Percentiles rank a stretch among this genome's conserved stretches.
These are phyloP conservation scores for Azorinus chamasolen DNA, from an alignment of 2,888 invertebrate genomes.

Conservation along the genomic window DNA sequence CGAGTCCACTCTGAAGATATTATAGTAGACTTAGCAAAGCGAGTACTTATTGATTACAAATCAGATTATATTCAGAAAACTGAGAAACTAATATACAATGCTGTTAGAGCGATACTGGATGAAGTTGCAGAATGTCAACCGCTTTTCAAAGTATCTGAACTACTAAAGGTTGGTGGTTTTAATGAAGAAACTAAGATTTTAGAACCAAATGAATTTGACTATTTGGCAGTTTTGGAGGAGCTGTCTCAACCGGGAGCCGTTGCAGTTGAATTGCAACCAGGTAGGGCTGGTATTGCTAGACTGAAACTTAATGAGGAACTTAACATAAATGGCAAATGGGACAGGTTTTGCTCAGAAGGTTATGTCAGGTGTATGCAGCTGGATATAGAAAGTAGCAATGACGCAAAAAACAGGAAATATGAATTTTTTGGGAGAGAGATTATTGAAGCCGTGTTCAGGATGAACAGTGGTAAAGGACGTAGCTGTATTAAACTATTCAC, in stretches of 20 bases:
- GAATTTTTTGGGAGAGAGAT: conserved; percentile 7
- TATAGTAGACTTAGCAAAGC: no score
- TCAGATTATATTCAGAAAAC: no score
- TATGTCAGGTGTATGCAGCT: conserved; percentile 13
- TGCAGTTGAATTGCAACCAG: background rate
- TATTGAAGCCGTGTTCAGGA: background rate
- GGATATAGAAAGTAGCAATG: background rate
- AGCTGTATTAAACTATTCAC: background rate
- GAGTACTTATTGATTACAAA: no score
- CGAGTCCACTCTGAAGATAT: no score
- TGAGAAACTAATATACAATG: no score
- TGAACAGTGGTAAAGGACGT: conserved; percentile 4
- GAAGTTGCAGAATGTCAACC: background rate
- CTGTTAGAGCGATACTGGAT: no score
- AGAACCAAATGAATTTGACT: conserved; percentile 11
- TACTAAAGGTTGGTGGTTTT: conserved; percentile 5
- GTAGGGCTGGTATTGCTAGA: conserved; percentile 3
- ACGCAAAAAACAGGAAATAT: background rate
- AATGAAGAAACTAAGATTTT: conserved; percentile 14
- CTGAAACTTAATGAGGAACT: background rate
- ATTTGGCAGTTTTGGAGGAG: conserved; percentile 7
- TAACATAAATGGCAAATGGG: conserved; percentile 3
- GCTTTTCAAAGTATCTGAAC: conserved; percentile 14
- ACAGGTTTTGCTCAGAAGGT: background rate
- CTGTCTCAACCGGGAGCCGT: conserved; percentile 8